A percentile compares a stretch with the other conserved stretches of the same genome.
Conservation (phyloP, 2,888 invertebrate species). For the Orthosia incerta region DNA sequence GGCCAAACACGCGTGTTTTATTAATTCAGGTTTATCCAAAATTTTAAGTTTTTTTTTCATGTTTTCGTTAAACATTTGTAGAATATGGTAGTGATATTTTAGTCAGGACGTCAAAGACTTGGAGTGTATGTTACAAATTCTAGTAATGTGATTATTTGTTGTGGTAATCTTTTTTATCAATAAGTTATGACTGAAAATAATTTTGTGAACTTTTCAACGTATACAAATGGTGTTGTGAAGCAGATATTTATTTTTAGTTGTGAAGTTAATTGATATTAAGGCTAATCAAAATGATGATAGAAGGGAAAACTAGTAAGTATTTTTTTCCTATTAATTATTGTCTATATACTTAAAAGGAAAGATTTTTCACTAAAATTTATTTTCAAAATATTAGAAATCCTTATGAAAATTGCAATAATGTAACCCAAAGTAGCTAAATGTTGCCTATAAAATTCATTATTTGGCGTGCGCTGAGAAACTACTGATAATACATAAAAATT, state of each 20-base stretch:
- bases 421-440: too few species aligned
- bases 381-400: too few species aligned
- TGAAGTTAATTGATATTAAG: background rate
- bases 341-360: too few species aligned
- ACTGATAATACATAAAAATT: too few species aligned
- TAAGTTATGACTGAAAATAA: background rate
- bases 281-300: constrained; percentile 41
- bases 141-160: too few species aligned
- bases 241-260: background rate
- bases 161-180: background rate
- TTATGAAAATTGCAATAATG: too few species aligned
- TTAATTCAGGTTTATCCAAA: background rate
- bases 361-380: too few species aligned
- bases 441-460: too few species aligned
- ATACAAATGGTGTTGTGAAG: constrained; percentile 18
- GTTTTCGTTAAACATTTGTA: background rate
- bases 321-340: background rate
- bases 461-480: too few species aligned
- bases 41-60: too few species aligned
- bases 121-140: background rate
- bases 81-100: background rate
- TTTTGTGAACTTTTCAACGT: background rate
- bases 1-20: background rate
- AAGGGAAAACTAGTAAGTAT: constrained; percentile 57
- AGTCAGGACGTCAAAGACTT: too few species aligned